Evolutionary conservation across 2,113 vertebrate species (phyloP).

Genomic region (Antidorcas marsupialis): DNA sequence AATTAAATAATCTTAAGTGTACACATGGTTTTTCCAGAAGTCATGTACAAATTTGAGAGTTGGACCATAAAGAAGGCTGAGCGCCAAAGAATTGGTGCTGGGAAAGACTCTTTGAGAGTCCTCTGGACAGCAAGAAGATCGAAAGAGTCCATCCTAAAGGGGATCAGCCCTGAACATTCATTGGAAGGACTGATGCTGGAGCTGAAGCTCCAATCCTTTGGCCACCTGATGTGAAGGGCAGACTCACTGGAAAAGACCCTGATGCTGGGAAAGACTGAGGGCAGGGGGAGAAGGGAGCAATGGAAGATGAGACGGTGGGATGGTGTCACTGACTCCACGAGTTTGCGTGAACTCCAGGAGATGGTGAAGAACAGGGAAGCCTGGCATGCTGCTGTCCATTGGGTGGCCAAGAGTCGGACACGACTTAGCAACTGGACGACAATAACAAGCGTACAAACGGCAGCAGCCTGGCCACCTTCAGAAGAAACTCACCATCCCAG

Average conservation of each 20-base stretch:
- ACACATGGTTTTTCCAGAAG: not conserved
- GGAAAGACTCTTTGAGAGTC: not conserved
- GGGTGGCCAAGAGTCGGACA: not conserved
- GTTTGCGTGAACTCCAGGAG: not conserved
- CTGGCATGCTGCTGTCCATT: not conserved
- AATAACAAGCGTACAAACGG: not conserved
- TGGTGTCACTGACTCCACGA: not conserved
- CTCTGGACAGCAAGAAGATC: not conserved
- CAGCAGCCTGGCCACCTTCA: too few species aligned
- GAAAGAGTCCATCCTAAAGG: not conserved
- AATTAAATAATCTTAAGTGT: not conserved
- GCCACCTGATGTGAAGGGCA: not conserved
- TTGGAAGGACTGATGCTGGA: not conserved
- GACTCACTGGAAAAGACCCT: not conserved
- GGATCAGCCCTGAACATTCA: not conserved
- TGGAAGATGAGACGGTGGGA: not conserved
- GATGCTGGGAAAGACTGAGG: not conserved
- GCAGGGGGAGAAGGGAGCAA: not conserved
- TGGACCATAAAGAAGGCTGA: not conserved
- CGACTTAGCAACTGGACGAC: not conserved
- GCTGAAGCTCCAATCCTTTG: not conserved
- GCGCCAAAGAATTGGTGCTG: fast-evolving
- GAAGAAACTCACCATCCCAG: not conserved
- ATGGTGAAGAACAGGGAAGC: not conserved
- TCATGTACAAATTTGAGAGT: not conserved